Evolutionary conservation across 2,797 vertebrate species (phyloP).

Genomic region (Serranus cabrilla): DNA sequence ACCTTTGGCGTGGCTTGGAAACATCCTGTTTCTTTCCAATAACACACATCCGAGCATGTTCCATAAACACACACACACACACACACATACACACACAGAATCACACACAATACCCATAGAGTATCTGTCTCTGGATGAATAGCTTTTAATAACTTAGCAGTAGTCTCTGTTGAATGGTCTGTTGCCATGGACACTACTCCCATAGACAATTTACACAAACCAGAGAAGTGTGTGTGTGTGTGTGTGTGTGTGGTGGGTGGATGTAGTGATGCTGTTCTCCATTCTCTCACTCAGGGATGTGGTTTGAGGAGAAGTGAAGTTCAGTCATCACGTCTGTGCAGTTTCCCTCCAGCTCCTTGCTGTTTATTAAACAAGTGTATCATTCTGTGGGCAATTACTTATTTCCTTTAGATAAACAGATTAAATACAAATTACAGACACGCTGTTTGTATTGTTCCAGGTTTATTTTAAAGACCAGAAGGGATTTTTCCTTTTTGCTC

Average conservation of each 20-base stretch:
- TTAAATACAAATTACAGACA: slow-evolving; percentile 7
- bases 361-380: slow-evolving; percentile 43
- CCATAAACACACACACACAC: slow-evolving; percentile 43
- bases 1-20: slow-evolving; percentile 45
- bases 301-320: slow-evolving; percentile 41
- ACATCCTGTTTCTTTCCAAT: slow-evolving; percentile 68
- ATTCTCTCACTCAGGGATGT: slow-evolving; percentile 47
- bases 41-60: slow-evolving; percentile 55
- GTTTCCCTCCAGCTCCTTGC: slow-evolving; percentile 16
- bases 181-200: slow-evolving; percentile 78
- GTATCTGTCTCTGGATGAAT: slow-evolving; percentile 64
- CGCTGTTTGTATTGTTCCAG: background rate
- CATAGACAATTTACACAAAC: slow-evolving; percentile 57
- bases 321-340: slow-evolving; percentile 18
- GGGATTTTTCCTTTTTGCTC: background rate
- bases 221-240: slow-evolving; percentile 39
- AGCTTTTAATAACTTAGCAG: slow-evolving; percentile 73
- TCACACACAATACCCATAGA: slow-evolving; percentile 59
- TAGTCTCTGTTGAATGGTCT: slow-evolving; percentile 74
- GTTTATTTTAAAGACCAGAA: background rate
- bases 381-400: slow-evolving; percentile 9
- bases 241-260: slow-evolving; percentile 16
- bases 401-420: slow-evolving; percentile 36
- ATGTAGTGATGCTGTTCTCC: slow-evolving; percentile 44
- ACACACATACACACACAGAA: slow-evolving; percentile 22